Conservation (phyloP, 2,888 invertebrate species). For the Nomada fabriciana region DNA sequence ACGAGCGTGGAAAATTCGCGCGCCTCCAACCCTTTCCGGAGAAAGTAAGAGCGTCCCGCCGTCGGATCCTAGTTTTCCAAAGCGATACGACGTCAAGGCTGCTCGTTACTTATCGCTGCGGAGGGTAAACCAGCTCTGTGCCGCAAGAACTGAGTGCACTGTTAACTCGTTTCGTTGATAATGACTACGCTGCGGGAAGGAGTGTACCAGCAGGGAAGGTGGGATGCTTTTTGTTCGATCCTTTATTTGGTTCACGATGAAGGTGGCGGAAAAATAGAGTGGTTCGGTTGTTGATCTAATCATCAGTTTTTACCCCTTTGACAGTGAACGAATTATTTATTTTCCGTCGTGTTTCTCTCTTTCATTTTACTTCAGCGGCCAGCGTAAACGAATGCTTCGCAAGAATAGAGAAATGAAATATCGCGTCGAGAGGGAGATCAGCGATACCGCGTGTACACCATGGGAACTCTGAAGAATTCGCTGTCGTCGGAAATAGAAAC, state of each 20-base stretch:
- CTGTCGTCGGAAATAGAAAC: background rate
- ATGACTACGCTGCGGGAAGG: conserved; percentile 1
- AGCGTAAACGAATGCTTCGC: background rate
- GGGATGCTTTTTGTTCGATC: background rate
- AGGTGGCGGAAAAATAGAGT: too few relatives aligned
- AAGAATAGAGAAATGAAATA: background rate
- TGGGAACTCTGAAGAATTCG: background rate
- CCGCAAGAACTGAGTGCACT: conserved; percentile 48
- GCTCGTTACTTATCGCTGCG: conserved; percentile 47
- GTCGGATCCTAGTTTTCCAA: conserved; percentile 63
- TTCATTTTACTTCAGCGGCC: background rate
- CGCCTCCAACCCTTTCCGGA: conserved; percentile 34
- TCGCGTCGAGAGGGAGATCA: background rate
- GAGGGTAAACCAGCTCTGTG: conserved; percentile 56
- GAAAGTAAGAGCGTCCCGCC: conserved; percentile 55
- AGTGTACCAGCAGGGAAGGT: conserved; percentile 4
- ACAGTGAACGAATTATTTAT: background rate
- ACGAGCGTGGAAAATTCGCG: conserved; percentile 72
- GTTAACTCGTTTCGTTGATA: conserved; percentile 23
- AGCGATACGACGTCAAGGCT: conserved; percentile 59
- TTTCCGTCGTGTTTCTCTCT: background rate
- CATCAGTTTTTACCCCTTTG: too few relatives aligned
- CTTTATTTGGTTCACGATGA: background rate
- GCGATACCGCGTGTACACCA: background rate
- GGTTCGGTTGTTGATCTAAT: too few relatives aligned